These are phyloP conservation scores for Ornithorhynchus anatinus DNA, from an alignment of 2,113 vertebrate species.

Conservation along the genomic window DNA sequence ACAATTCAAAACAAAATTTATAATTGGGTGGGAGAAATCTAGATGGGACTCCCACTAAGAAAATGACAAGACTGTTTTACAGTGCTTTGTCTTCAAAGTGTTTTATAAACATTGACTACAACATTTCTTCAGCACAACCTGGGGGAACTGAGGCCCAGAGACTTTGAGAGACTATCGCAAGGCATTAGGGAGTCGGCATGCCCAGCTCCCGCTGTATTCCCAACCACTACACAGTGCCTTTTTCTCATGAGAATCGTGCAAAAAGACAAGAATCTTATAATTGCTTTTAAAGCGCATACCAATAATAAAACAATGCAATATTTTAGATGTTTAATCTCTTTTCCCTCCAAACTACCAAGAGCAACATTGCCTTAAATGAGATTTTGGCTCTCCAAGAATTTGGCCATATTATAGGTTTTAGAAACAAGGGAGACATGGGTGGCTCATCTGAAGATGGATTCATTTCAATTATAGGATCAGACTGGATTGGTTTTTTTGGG, in stretches of 20 bases:
- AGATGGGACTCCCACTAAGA: neutral
- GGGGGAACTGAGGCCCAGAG: neutral
- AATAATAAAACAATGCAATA: neutral
- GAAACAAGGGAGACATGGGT: too few species aligned
- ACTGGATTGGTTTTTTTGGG: too few species aligned
- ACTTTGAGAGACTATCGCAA: neutral
- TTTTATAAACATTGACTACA: neutral
- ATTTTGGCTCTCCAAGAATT: too few species aligned
- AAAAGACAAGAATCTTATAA: too few species aligned
- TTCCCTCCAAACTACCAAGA: too few species aligned
- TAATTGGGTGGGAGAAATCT: neutral
- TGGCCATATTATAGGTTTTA: too few species aligned
- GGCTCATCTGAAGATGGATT: too few species aligned
- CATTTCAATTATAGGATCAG: too few species aligned
- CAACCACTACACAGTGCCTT: too few species aligned
- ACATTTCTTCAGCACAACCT: neutral
- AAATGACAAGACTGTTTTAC: slow-evolving; percentile 18
- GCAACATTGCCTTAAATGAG: slow-evolving; percentile 29
- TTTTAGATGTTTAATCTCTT: too few species aligned
- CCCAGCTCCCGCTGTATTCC: too few species aligned
- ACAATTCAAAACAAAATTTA: slow-evolving; percentile 34
- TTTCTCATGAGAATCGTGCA: too few species aligned
- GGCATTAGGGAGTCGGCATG: neutral
- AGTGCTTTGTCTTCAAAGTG: slow-evolving; percentile 50
- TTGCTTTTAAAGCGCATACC: neutral